These are phyloP conservation scores for Tiliacea citrago DNA, from an alignment of 2,888 invertebrate genomes.

Conservation along the genomic window DNA sequence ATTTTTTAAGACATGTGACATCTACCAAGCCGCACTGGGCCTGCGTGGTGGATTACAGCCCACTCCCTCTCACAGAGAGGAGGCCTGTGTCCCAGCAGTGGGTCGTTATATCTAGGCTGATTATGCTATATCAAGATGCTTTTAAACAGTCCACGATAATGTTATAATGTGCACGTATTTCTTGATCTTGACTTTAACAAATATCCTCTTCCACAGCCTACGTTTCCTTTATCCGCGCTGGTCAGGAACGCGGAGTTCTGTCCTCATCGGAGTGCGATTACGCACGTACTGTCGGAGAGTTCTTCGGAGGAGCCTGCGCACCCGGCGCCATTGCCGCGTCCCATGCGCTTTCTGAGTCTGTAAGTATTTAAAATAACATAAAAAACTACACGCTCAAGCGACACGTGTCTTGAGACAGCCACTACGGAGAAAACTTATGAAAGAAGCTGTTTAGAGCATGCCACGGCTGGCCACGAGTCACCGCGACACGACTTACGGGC, in stretches of 20 bases:
- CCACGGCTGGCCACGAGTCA: too few species aligned
- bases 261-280: constrained; percentile 90
- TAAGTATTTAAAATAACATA: constrained; percentile 52
- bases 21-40: too few species aligned
- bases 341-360: constrained; percentile 79
- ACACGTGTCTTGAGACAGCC: not conserved
- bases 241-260: constrained; percentile 86
- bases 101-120: too few species aligned
- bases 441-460: not conserved
- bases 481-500: too few species aligned
- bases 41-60: too few species aligned
- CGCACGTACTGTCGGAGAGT: constrained; percentile 88
- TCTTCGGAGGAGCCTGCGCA: constrained; percentile 91
- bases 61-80: too few species aligned
- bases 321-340: constrained; percentile 90
- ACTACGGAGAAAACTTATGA: not conserved
- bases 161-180: too few species aligned
- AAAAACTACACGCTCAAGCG: not conserved
- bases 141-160: too few species aligned
- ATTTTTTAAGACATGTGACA: too few species aligned
- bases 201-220: constrained; percentile 83
- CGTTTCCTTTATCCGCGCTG: constrained; percentile 91
- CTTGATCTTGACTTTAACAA: not conserved
- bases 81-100: too few species aligned
- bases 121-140: too few species aligned